phyloP scores from a whole-genome alignment of 2,113 vertebrate genomes.

The Melanerpes formicivorus region DNA sequence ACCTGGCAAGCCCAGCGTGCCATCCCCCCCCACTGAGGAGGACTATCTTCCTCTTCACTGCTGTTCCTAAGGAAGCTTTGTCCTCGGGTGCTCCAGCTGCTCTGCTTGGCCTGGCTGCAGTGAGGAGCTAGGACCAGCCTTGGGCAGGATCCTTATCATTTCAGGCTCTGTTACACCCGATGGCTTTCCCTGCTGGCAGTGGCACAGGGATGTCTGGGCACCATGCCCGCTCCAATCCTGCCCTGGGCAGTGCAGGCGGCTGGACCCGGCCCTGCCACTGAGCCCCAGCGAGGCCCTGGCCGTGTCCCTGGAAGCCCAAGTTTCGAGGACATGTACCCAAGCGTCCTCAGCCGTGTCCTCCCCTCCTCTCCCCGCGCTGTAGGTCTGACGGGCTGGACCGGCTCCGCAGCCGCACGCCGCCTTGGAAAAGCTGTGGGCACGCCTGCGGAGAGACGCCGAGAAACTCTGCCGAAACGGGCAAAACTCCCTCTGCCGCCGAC shows the following conservation, averaged over 20 bases:
- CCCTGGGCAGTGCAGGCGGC: not conserved
- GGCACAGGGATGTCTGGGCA: not conserved
- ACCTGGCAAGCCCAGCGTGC: not conserved
- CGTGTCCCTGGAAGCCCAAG: not conserved
- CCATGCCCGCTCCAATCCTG: not conserved
- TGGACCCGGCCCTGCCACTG: not conserved
- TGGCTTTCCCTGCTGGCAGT: not conserved
- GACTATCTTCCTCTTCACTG: accelerated
- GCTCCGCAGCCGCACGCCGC: not conserved
- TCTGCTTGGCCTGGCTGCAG: not conserved
- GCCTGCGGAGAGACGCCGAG: slow-evolving; percentile 13
- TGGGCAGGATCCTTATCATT: not conserved
- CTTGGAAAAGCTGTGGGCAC: not conserved
- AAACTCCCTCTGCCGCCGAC: not conserved
- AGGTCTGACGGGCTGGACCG: slow-evolving; percentile 54
- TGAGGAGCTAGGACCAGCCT: not conserved
- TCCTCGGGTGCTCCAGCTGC: not conserved
- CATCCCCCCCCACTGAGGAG: accelerated
- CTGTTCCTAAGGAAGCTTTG: not conserved
- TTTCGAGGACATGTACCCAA: not conserved
- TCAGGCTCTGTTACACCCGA: not conserved
- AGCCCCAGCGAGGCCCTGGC: not conserved
- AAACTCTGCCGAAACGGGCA: slow-evolving; percentile 28
- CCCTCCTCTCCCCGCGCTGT: not conserved
- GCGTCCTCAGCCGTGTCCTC: not conserved